phyloP scores from a whole-genome alignment of 2,797 vertebrate species.

The Cuculus canorus region DNA sequence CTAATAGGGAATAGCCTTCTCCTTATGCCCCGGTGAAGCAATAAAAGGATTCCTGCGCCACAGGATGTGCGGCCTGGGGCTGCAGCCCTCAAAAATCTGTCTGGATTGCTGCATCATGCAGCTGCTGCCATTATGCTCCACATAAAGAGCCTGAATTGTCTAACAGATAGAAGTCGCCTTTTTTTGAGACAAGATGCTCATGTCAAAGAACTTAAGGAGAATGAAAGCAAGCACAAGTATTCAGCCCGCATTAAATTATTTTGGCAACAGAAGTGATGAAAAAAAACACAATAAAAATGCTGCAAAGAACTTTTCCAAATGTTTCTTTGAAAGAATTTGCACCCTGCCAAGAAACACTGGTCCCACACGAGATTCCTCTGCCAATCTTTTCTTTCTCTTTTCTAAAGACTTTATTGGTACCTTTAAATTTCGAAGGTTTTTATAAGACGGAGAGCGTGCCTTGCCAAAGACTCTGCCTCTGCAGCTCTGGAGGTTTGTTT shows the following conservation, averaged over 20 bases:
- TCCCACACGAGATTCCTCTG: not conserved
- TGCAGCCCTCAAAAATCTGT: not conserved
- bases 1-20: fast-evolving
- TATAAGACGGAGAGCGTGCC: not conserved
- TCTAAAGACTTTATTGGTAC: conserved; percentile 6
- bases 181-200: not conserved
- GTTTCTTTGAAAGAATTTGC: conserved; percentile 56
- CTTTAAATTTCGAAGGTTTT: conserved; percentile 13
- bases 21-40: not conserved
- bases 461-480: not conserved
- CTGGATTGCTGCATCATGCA: not conserved
- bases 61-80: not conserved
- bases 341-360: conserved; percentile 32
- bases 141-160: not conserved
- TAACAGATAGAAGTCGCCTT: not conserved
- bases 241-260: conserved; percentile 1
- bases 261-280: conserved; percentile 42
- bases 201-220: not conserved
- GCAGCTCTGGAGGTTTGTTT: not conserved
- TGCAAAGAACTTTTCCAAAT: conserved; percentile 52
- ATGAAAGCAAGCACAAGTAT: not conserved
- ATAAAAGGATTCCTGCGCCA: not conserved
- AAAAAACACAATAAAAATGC: conserved; percentile 40
- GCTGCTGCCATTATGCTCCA: not conserved
- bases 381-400: conserved; percentile 13